Base-by-base conservation (phyloP, 2,797 vertebrate genomes). In the Tragopan temminckii region DNA sequence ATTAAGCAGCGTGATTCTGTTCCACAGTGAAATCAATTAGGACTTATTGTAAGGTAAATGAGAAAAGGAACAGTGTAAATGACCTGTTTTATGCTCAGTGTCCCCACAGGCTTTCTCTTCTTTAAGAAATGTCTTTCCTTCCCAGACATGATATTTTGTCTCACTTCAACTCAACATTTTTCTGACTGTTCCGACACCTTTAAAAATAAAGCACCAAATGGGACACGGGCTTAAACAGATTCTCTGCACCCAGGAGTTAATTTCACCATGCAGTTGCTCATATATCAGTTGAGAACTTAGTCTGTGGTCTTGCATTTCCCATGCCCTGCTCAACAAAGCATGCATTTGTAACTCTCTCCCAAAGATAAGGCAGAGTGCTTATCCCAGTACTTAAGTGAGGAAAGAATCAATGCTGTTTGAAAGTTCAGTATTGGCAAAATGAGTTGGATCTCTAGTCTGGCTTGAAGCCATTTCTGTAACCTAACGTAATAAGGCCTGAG, bases 201-300 rank as follows among this genome's bases (percentile, higher is more conserved):
- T 59, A 46, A 76, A 83, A 90, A 45, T 29, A 21, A 64, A 55
- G 29, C 50, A 75, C 29, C 55, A 50, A 78, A 27, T 11, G 21
- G 43, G 14, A 18, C 11, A 4, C 11, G 43, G 48, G 52, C n/a
- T 66, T 59, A 52, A 29, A 11, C 13, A 84, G 46, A 4, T 18
- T 70, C 38, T 46, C 31, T 58, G 55, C 63, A 27, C 24, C 4
- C 15, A 45, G 59, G 58, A 57, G 43, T 19, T 76, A 31, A 61
- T 77, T 84, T 63, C 78, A 85, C 50, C 46, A 1, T 1, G 5
- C 5, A 1, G 27, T n/a, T 69, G 67, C 57, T 91, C 20, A 24
- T 11, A 1, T 15, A 33, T 61, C 62, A 17, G 4, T 64, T 0
- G 0, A 46, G 35, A 50, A 11, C 45, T 48, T 21, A 69, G 27